These are phyloP conservation scores for Leptarthrus brevirostris DNA, from an alignment of 2,888 invertebrate species.

Conservation along the genomic window DNA sequence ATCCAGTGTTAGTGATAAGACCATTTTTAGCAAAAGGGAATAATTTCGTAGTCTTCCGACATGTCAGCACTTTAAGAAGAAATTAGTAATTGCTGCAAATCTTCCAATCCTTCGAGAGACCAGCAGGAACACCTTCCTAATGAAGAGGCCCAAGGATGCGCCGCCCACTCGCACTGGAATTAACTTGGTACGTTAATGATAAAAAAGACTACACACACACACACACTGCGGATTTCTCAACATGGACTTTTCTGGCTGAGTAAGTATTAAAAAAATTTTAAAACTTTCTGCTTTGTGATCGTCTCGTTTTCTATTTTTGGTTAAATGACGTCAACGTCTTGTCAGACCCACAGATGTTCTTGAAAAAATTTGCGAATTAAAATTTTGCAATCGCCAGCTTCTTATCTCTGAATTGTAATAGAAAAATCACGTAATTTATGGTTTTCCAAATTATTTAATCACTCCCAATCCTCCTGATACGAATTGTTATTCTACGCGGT, in stretches of 20 bases:
- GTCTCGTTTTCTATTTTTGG: slow-evolving; percentile 47
- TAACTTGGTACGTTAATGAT: neutral
- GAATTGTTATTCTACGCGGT: too few species aligned
- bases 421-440: too few species aligned
- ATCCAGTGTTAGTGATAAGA: slow-evolving; percentile 12
- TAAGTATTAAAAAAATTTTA: slow-evolving; percentile 33
- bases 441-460: too few species aligned
- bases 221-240: neutral
- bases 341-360: slow-evolving; percentile 42
- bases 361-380: slow-evolving; percentile 11
- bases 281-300: slow-evolving; percentile 34
- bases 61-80: too few species aligned
- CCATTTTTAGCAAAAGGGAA: neutral
- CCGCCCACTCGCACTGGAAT: neutral
- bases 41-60: neutral
- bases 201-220: neutral
- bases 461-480: too few species aligned
- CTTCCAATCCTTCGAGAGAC: too few species aligned
- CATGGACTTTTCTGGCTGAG: slow-evolving; percentile 20
- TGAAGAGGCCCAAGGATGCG: neutral
- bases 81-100: too few species aligned
- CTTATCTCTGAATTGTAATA: too few species aligned
- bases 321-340: slow-evolving; percentile 49
- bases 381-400: slow-evolving; percentile 20
- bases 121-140: too few species aligned